Evolutionary conservation across 2,888 invertebrate species (phyloP), one percentile per base, ranked within the genome.

Genomic region (Papilio gigon): DNA sequence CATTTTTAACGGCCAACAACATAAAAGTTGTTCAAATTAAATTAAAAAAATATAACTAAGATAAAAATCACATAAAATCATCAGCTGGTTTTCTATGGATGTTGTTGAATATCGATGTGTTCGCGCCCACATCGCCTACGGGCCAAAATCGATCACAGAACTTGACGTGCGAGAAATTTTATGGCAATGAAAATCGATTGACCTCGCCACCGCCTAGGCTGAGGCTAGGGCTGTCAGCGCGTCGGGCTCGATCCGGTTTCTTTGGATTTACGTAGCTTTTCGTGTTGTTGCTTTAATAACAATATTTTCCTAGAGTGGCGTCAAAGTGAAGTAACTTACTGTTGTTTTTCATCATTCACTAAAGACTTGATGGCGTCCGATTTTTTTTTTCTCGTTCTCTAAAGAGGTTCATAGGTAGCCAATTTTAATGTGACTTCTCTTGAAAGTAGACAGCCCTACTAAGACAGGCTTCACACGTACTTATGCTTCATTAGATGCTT

Each of bases 91-190:
- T n/a, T 73, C 75, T 76, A 75, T 73, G 65, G 65, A 71, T 75
- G 70, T 74, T 74, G 73, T 77, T 50, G 74, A 78, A 79, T 80
- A 79, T 80, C 77, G 79, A 82, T 81, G 71, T 80, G 75, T 82
- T 81, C 75, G 75, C 81, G 80, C 78, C 76, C 77, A 77, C 56
- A 72, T 83, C 80, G 78, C 81, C 84, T 78, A 84, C 80, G 67
- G 72, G 68, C 68, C 70, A 69, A 77, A 76, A 71, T 78, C 74
- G 76, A 79, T 80, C 79, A 78, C 74, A 67, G 69, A 73, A 80
- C 73, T 78, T 73, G 76, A 82, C 80, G 74, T 75, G 77, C 78
- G 78, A 77, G 81, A 79, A 83, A 83, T 82, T 81, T 81, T 83
- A 83, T 76, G 76, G 75, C 79, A 77, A 70, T 77, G 78, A 75